phyloP scores from a whole-genome alignment of 1,140 invertebrate species.

The Drosophila parvula region DNA sequence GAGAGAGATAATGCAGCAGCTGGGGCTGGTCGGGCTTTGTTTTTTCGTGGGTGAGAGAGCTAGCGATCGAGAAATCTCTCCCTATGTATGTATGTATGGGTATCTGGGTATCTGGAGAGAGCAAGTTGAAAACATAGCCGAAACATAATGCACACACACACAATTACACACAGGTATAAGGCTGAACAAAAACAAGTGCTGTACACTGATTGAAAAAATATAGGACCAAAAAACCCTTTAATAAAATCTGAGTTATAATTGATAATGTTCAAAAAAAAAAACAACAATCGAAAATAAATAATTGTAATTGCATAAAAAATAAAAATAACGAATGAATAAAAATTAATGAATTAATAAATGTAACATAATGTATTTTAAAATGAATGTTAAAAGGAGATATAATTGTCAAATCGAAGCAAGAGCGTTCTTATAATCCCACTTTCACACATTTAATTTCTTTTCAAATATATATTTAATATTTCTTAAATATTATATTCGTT shows the following conservation, averaged over 20 bases:
- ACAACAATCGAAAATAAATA: too few relatives aligned
- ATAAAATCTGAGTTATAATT: not conserved
- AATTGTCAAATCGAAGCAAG: too few relatives aligned
- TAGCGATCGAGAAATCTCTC: not conserved
- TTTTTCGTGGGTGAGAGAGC: slow-evolving; percentile 59
- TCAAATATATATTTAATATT: not conserved
- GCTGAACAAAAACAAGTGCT: slow-evolving; percentile 63
- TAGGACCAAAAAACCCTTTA: not conserved
- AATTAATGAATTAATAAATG: too few relatives aligned
- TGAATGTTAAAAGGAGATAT: too few relatives aligned
- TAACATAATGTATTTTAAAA: too few relatives aligned
- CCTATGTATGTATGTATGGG: not conserved
- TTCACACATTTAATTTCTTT: not conserved
- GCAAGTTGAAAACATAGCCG: slow-evolving; percentile 1
- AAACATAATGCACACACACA: slow-evolving; percentile 20
- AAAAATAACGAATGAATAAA: too few relatives aligned
- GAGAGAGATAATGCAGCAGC: slow-evolving; percentile 23
- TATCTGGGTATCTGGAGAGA: not conserved
- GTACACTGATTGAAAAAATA: slow-evolving; percentile 1
- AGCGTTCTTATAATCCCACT: not conserved
- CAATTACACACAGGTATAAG: slow-evolving; percentile 30
- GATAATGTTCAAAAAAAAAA: too few relatives aligned
- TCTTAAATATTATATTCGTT: not conserved
- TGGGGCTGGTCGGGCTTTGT: slow-evolving; percentile 26
- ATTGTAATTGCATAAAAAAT: too few relatives aligned